Evolutionary conservation across 2,113 vertebrate genomes (phyloP).

Genomic region (Murina feae): DNA sequence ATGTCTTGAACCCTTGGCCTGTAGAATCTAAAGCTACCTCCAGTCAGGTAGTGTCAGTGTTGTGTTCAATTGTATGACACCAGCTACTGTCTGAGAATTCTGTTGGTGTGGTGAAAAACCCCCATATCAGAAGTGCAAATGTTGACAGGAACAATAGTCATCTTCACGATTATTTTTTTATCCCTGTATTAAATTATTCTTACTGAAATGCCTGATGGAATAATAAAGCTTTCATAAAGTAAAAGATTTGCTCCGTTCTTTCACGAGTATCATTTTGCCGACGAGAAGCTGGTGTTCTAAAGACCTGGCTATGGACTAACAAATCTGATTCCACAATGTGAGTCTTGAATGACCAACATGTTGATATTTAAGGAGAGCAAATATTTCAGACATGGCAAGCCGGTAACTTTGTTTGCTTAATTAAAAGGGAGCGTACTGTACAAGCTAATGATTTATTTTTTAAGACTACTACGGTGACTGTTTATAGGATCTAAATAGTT

Average conservation of each 20-base stretch:
- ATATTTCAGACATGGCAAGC: constrained; percentile 22
- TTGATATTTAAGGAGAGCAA: not conserved
- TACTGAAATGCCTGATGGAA: not conserved
- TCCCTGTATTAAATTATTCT: not conserved
- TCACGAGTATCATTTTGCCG: not conserved
- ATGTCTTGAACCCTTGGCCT: not conserved
- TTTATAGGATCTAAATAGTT: not conserved
- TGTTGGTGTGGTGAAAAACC: not conserved
- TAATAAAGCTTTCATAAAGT: not conserved
- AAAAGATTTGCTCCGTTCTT: not conserved
- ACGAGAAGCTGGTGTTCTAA: not conserved
- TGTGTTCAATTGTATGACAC: not conserved
- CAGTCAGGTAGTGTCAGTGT: not conserved
- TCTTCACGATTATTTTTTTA: not conserved
- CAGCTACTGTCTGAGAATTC: not conserved
- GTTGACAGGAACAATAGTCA: not conserved
- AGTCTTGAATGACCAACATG: not conserved
- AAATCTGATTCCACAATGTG: not conserved
- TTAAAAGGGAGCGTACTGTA: not conserved
- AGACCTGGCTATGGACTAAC: not conserved
- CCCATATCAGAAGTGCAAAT: not conserved
- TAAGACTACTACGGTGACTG: not conserved
- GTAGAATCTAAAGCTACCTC: not conserved
- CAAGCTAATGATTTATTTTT: not conserved
- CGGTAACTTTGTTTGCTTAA: not conserved